A percentile compares a stretch with the other conserved stretches of the same genome.
Evolutionary conservation across 2,113 vertebrate genomes (phyloP).

Genomic region (Lynx canadensis): DNA sequence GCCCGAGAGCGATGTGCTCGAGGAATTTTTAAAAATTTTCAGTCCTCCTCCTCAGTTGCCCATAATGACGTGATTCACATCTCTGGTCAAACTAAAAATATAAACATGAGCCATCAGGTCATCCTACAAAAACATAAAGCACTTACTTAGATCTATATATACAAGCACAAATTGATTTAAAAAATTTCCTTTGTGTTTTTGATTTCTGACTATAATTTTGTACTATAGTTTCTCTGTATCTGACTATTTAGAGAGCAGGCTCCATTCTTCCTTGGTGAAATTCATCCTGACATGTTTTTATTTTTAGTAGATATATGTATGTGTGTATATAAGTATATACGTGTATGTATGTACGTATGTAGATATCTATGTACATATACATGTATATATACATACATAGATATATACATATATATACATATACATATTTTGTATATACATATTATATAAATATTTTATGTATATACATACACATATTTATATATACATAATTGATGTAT

Average conservation of each 20-base stretch:
- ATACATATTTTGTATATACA: too few species aligned
- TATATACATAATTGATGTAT: too few species aligned
- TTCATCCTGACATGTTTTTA: not conserved
- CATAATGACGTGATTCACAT: not conserved
- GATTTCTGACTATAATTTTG: not conserved
- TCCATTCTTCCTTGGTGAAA: not conserved
- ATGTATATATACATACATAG: too few species aligned
- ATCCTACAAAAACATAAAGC: not conserved
- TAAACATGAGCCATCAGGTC: not conserved
- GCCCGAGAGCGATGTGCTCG: not conserved
- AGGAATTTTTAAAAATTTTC: not conserved
- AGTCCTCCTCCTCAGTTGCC: not conserved
- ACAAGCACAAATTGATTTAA: not conserved
- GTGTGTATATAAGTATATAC: too few species aligned
- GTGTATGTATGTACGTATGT: too few species aligned
- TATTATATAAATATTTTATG: too few species aligned
- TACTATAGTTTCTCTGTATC: not conserved
- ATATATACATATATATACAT: too few species aligned
- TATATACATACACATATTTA: too few species aligned
- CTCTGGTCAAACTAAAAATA: not conserved
- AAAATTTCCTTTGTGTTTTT: not conserved
- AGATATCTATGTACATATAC: too few species aligned
- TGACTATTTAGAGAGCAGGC: not conserved
- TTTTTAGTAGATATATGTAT: not conserved
- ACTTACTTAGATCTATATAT: not conserved